Evolutionary conservation across 2,113 vertebrate genomes (phyloP).

Genomic region (Scomber colias): DNA sequence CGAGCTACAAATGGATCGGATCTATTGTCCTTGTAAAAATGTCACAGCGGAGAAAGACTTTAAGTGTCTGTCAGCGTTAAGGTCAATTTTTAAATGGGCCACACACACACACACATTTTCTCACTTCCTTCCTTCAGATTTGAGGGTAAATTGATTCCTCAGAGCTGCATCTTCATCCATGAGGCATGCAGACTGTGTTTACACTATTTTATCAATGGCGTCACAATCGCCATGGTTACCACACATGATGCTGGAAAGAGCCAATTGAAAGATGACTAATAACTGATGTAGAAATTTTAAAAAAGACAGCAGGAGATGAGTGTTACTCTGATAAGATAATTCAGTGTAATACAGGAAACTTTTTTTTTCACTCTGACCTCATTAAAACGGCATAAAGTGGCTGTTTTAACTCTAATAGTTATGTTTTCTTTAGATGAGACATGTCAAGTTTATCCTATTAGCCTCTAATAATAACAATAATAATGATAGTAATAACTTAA

Average conservation of each 20-base stretch:
- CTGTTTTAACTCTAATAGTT: too few relatives aligned
- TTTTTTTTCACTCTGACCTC: too few relatives aligned
- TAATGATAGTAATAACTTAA: too few relatives aligned
- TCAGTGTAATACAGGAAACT: background rate
- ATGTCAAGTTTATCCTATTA: too few relatives aligned
- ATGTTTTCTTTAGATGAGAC: too few relatives aligned
- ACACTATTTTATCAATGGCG: slow-evolving; percentile 9
- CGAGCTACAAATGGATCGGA: slow-evolving; percentile 23
- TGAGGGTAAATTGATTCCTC: background rate
- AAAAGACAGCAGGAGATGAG: background rate
- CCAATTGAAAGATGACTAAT: slow-evolving; percentile 1
- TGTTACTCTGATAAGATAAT: background rate
- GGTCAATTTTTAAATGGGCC: slow-evolving; percentile 29
- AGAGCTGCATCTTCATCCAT: slow-evolving; percentile 29
- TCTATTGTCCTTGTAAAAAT: slow-evolving; percentile 49
- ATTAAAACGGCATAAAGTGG: too few relatives aligned
- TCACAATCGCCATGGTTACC: slow-evolving; percentile 36
- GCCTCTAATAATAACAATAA: too few relatives aligned
- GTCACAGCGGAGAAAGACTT: slow-evolving; percentile 10
- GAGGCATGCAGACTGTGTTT: slow-evolving; percentile 6
- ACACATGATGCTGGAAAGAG: background rate
- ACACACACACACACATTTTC: background rate
- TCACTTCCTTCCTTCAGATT: background rate
- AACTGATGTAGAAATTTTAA: background rate
- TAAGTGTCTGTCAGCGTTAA: slow-evolving; percentile 11